Conservation (phyloP, 2,888 invertebrate species). For the Rotaria sp. region DNA sequence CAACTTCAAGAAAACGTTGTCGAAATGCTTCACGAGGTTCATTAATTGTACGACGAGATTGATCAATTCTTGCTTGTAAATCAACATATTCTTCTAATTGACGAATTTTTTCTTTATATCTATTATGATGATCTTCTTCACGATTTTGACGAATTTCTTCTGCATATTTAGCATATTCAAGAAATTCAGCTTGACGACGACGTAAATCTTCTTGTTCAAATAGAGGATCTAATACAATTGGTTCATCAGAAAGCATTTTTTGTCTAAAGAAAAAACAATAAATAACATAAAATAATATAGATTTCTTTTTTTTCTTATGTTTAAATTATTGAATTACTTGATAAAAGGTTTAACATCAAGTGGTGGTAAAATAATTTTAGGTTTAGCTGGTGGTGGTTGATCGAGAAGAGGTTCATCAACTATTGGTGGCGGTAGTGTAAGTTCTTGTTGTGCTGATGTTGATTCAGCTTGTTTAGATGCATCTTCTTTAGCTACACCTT, state of each 20-base stretch:
- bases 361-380: conserved; percentile 19
- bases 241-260: not conserved
- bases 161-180: conserved; percentile 48
- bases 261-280: not conserved
- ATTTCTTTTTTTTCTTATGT: too few relatives aligned
- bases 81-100: conserved; percentile 52
- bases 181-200: conserved; percentile 47
- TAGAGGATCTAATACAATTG: not conserved
- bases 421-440: not conserved
- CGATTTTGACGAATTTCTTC: conserved; percentile 49
- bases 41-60: conserved; percentile 27
- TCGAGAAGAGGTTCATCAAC: conserved; percentile 11
- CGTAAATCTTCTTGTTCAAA: conserved; percentile 37
- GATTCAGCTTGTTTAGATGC: conserved; percentile 8
- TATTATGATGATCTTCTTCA: conserved; percentile 48
- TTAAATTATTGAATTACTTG: not conserved
- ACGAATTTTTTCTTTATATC: conserved; percentile 50
- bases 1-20: conserved; percentile 52
- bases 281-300: too few relatives aligned
- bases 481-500: not conserved
- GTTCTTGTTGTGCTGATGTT: not conserved
- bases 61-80: conserved; percentile 45
- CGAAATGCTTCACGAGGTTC: conserved; percentile 48
- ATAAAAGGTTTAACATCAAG: not conserved
- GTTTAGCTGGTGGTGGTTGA: conserved; percentile 12